Percentiles rank a stretch among this genome's conserved stretches.
Evolutionary conservation across 2,888 invertebrate species (phyloP).

Genomic region (Pseudococcus longispinus): DNA sequence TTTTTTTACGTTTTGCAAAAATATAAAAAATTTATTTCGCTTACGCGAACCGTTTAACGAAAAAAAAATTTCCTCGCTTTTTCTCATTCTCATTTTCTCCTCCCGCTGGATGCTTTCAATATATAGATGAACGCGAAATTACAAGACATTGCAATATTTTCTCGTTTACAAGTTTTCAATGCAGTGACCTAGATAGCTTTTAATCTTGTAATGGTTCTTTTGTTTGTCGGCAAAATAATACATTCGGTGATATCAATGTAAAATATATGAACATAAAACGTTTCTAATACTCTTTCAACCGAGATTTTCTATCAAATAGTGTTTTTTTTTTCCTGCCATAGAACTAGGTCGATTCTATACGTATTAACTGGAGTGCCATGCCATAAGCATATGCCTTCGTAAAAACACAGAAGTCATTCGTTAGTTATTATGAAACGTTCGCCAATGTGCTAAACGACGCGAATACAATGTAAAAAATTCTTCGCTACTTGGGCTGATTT

Average conservation of each 20-base stretch:
- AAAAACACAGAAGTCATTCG: constrained; percentile 42
- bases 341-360: constrained; percentile 25
- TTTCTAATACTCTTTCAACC: not conserved
- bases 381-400: not conserved
- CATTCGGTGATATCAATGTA: constrained; percentile 13
- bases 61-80: not conserved
- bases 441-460: not conserved
- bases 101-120: not conserved
- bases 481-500: constrained; percentile 9
- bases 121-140: not conserved
- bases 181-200: constrained; percentile 42
- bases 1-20: not conserved
- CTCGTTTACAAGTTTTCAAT: not conserved
- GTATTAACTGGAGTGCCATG: not conserved
- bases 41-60: constrained; percentile 20
- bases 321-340: not conserved
- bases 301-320: not conserved
- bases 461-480: not conserved
- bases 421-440: constrained; percentile 4
- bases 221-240: constrained; percentile 36
- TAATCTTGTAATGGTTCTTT: constrained; percentile 45
- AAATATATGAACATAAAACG: not conserved
- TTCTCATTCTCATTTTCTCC: not conserved
- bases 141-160: constrained; percentile 12
- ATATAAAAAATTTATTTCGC: constrained; percentile 10